Base-by-base conservation (phyloP, 2,888 invertebrate species). In the Pollenia angustigena region DNA sequence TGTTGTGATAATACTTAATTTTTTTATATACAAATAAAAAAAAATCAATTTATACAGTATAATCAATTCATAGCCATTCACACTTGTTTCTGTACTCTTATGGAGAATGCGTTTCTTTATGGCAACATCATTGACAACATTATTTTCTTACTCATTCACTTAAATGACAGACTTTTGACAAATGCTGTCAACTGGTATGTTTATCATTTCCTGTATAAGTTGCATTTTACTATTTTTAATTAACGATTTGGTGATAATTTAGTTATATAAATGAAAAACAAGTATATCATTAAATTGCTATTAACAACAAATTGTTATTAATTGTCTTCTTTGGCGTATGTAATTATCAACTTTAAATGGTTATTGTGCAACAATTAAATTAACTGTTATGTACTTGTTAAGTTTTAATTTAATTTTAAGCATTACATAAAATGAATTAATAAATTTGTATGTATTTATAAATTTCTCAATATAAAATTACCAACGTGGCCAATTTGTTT, bases 61-160 rank as follows among this genome's bases (percentile, higher is more conserved):
- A 58, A 68, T 76, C 48, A 78, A 71, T 32, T 54, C 54, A 40
- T 56, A 50, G 18, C 50, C 64, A 58, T 7, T 11, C 44, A 12
- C 4, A 6, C 32, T 32, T 58, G n/a, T 10, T 48, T 62, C 32
- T 14, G 48, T 16, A 48, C 18, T 23, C 1, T 18, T 56, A 12
- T 44, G 11, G 7, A 32, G 8, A 32, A 14, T 2, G 54, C 11
- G 16, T 8, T 48, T 11, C 14, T 50, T 71, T 32, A 46, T 46
- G 3, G 40, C 32, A 54, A 0, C 48, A 66, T 16, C 32, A 68
- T 48, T 58, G 50, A 52, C 16, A 58, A 58, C 44, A 66, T 44
- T 42, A 74, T 85, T 85, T 86, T 86, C 86, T 81, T 86, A 83
- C 86, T 52, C 58, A 83, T 44, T 62, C 64, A 42, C 48, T 44